Conservation (phyloP, 2,888 invertebrate genomes). For the Pheosia gnoma region DNA sequence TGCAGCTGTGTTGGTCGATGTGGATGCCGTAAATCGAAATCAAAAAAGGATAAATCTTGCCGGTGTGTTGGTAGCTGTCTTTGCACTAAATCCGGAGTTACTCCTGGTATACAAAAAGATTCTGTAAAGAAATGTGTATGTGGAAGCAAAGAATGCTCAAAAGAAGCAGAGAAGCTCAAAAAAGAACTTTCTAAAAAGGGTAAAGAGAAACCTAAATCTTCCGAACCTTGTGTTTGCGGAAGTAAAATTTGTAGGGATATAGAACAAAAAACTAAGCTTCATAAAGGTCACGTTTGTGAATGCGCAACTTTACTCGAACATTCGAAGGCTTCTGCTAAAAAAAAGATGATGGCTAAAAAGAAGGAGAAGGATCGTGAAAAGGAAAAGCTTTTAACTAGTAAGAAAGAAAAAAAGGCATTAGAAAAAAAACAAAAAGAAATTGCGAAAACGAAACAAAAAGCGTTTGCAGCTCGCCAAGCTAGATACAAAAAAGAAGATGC, state of each 20-base stretch:
- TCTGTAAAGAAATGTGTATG: conserved; percentile 1
- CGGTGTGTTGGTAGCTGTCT: neutral
- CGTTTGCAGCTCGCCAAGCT: conserved; percentile 12
- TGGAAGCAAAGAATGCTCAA: conserved; percentile 9
- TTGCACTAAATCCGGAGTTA: conserved; percentile 1
- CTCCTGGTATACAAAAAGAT: neutral
- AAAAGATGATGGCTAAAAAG: neutral
- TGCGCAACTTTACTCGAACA: neutral
- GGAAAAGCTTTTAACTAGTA: neutral
- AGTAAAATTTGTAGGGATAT: conserved; percentile 4
- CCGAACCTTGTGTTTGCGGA: conserved; percentile 6
- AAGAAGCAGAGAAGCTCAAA: conserved; percentile 3
- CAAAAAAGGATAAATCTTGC: neutral
- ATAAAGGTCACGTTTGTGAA: conserved; percentile 3
- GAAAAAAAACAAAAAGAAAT: conserved; percentile 9
- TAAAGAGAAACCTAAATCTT: neutral
- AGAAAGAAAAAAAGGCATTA: neutral
- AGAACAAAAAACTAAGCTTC: conserved; percentile 5
- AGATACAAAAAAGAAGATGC: conserved; percentile 25
- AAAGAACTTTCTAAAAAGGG: neutral
- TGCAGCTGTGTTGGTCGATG: neutral
- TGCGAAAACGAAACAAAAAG: conserved; percentile 5
- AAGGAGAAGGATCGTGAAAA: neutral
- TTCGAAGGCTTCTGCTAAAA: neutral
- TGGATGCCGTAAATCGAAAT: neutral